phyloP scores from a whole-genome alignment of 1,140 invertebrate species.

The Drosophila pallidifrons region DNA sequence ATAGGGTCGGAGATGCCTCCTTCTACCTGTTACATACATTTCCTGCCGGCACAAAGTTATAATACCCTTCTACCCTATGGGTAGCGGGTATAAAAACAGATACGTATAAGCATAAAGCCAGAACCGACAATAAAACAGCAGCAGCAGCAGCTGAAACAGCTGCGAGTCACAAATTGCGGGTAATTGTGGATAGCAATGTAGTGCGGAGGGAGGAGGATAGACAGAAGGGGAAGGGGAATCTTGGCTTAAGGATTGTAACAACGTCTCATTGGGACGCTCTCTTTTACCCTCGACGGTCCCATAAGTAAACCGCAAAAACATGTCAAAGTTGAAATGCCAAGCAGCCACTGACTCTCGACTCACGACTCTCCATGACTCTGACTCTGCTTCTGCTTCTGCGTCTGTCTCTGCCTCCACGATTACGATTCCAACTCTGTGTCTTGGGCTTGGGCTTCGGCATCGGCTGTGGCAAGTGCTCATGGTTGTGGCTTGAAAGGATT shows the following conservation, averaged over 20 bases:
- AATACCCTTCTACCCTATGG: too few species aligned
- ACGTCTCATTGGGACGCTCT: conserved; percentile 4
- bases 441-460: background rate
- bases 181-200: conserved; percentile 32
- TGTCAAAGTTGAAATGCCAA: conserved; percentile 42
- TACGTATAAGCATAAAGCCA: conserved; percentile 45
- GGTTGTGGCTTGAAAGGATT: conserved; percentile 52
- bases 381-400: too few species aligned
- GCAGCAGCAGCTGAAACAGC: conserved; percentile 43
- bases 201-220: background rate
- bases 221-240: background rate
- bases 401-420: too few species aligned
- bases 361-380: background rate
- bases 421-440: background rate
- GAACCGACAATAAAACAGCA: conserved; percentile 42
- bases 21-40: too few species aligned
- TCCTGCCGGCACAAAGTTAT: too few species aligned
- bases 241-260: conserved; percentile 15
- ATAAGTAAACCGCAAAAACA: conserved; percentile 42
- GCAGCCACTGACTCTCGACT: background rate
- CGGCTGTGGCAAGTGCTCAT: conserved; percentile 17
- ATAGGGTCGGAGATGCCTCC: too few species aligned
- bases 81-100: too few species aligned
- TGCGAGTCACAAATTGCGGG: conserved; percentile 39
- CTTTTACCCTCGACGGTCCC: background rate